Evolutionary conservation across 2,797 vertebrate species (phyloP).

Genomic region (Poecile montanus): DNA sequence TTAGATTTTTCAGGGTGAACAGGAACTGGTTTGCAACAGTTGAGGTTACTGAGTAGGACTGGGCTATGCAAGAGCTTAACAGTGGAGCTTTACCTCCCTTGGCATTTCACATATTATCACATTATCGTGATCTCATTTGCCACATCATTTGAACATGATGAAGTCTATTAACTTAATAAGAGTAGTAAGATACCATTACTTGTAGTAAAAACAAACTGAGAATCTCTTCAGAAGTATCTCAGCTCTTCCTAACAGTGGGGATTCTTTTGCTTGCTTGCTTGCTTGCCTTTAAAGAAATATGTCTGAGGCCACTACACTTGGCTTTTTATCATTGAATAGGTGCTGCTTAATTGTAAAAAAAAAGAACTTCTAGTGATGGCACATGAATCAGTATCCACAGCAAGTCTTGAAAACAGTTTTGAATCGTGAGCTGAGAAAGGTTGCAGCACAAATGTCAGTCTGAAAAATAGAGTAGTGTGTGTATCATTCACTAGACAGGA

Average conservation of each 20-base stretch:
- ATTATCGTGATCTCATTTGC: background rate
- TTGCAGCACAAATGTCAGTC: background rate
- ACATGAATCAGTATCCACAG: background rate
- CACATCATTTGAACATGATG: background rate
- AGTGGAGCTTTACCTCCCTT: background rate
- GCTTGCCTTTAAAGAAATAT: background rate
- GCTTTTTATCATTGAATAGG: background rate
- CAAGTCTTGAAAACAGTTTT: background rate
- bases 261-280: background rate
- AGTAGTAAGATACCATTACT: background rate
- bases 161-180: background rate
- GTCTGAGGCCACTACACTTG: background rate
- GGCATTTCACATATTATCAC: background rate
- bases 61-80: background rate
- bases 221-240: background rate
- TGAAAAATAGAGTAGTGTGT: background rate
- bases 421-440: background rate
- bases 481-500: background rate
- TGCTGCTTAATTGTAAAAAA: background rate
- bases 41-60: slow-evolving; percentile 18
- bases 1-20: slow-evolving; percentile 22
- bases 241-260: background rate
- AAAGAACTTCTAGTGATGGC: background rate
- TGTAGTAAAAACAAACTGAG: background rate
- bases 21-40: slow-evolving; percentile 31